These are phyloP conservation scores for Microctonus brassicae DNA, from an alignment of 2,888 invertebrate species.

Conservation along the genomic window DNA sequence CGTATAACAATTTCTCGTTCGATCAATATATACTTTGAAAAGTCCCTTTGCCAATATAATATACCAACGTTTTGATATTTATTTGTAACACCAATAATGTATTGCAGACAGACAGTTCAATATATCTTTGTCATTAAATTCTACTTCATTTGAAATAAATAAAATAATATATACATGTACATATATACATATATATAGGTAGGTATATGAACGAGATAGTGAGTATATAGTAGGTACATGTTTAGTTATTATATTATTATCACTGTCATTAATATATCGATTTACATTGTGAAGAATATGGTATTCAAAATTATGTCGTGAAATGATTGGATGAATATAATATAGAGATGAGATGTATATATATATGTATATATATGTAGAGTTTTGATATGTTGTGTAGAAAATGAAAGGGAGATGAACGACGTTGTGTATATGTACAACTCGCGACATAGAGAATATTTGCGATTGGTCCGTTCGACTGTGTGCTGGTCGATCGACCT, in stretches of 20 bases:
- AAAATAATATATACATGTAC: not conserved
- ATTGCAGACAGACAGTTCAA: not conserved
- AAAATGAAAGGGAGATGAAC: not conserved
- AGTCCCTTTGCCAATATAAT: not conserved
- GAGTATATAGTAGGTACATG: too few relatives aligned
- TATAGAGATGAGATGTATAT: not conserved
- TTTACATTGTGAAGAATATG: not conserved
- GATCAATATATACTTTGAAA: not conserved
- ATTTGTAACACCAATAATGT: not conserved
- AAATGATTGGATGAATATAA: not conserved
- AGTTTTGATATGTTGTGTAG: too few relatives aligned
- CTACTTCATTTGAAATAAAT: not conserved
- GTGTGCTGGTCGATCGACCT: conserved; percentile 21
- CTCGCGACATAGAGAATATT: not conserved
- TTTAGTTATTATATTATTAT: not conserved
- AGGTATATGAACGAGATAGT: too few relatives aligned
- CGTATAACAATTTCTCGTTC: not conserved
- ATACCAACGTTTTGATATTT: not conserved
- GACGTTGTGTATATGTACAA: not conserved
- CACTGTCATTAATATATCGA: conserved; percentile 24
- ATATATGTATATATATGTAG: too few relatives aligned
- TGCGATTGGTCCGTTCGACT: conserved; percentile 19
- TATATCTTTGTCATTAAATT: not conserved
- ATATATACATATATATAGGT: not conserved
- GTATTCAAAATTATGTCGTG: not conserved